phyloP scores from a whole-genome alignment of 2,113 vertebrate genomes.

The Cinclus cinclus region DNA sequence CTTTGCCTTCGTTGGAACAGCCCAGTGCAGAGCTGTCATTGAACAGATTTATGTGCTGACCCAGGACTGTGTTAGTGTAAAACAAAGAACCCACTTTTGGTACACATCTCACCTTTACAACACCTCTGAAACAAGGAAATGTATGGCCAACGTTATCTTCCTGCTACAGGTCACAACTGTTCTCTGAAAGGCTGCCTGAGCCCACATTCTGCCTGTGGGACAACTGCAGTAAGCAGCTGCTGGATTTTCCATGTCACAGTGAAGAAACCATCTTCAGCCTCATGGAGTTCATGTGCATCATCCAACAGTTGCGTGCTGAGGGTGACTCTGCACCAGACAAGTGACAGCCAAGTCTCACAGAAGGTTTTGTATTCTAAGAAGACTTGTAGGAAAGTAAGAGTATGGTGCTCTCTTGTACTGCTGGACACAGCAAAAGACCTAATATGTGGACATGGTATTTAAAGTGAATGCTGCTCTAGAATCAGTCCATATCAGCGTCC shows the following conservation, averaged over 20 bases:
- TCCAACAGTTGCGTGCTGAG: not conserved
- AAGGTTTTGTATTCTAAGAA: not conserved
- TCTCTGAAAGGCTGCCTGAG: not conserved
- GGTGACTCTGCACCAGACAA: not conserved
- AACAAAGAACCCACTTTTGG: not conserved
- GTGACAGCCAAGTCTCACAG: not conserved
- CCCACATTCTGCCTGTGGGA: not conserved
- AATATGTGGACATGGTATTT: not conserved
- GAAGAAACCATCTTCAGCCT: not conserved
- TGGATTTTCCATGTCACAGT: not conserved
- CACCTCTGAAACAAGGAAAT: not conserved
- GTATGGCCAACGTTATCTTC: not conserved
- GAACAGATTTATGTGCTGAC: not conserved
- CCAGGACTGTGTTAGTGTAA: not conserved
- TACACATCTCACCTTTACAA: not conserved
- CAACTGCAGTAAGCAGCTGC: not conserved
- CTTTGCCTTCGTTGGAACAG: not conserved
- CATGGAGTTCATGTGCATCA: rapidly evolving
- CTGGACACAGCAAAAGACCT: not conserved
- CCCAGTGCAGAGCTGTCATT: not conserved
- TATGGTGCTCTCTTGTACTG: not conserved
- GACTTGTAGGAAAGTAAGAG: not conserved
- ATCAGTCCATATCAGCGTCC: not conserved
- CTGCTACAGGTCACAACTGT: not conserved
- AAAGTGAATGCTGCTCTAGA: not conserved